These are phyloP conservation scores for Cervus canadensis DNA, from an alignment of 2,113 vertebrate species.

Conservation along the genomic window DNA sequence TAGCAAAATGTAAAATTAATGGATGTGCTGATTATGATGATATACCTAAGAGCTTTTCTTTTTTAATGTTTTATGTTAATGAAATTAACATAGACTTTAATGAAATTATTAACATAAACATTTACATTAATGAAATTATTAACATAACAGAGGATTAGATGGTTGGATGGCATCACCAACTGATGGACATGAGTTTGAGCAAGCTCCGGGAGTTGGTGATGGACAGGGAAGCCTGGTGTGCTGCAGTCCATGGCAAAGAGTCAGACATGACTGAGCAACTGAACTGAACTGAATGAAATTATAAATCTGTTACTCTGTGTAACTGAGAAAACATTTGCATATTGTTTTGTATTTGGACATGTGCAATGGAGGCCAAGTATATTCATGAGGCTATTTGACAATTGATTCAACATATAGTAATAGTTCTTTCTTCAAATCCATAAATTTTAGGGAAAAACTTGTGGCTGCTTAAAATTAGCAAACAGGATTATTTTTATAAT, in stretches of 20 bases:
- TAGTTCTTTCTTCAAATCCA: constrained; percentile 39
- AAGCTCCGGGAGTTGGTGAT: neutral
- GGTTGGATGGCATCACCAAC: neutral
- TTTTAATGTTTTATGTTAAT: neutral
- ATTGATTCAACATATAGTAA: neutral
- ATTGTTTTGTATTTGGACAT: neutral
- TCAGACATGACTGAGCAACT: neutral
- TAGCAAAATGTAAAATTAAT: neutral
- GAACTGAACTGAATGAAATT: neutral
- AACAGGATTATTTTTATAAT: constrained; percentile 15
- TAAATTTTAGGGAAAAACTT: constrained; percentile 2
- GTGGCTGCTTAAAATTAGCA: constrained; percentile 54
- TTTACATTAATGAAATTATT: neutral
- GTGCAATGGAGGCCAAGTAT: neutral
- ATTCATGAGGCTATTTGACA: neutral
- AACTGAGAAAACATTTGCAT: neutral
- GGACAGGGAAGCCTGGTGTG: neutral
- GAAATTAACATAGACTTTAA: neutral
- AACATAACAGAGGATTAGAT: neutral
- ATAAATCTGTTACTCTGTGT: neutral
- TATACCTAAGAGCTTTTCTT: neutral
- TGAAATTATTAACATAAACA: neutral
- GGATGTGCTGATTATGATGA: neutral
- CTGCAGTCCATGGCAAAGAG: neutral
- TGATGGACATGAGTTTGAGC: neutral